Base-by-base conservation (phyloP, 2,888 invertebrate species). In the Carcina quercana region DNA sequence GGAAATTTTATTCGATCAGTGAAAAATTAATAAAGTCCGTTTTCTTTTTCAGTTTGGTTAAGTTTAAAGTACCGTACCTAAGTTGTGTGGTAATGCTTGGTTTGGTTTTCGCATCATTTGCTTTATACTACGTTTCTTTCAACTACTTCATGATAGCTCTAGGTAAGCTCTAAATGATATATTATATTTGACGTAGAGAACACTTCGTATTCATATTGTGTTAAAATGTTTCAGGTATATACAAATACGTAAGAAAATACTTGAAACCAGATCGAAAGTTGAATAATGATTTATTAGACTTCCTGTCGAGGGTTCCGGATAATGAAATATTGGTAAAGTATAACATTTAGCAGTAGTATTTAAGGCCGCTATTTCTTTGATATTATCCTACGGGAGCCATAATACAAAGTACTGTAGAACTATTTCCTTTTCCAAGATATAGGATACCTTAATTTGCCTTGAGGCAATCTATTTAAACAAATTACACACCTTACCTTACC, bases 211-310 rank as follows among this genome's bases (percentile, higher is more conserved):
- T 15, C 12, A 14, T 13, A 19, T 19, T 20, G 7, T 22, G 15
- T 22, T 25, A 25, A n/a, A 13, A 12, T 19, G 29, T 68, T 64
- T 30, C 46, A 82, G 82, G 79, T 17, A 43, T 70, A 25, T 76
- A 69, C 40, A 83, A 82, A 52, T 83, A 68, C 42, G 52, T 49
- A 19, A 68, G 82, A 43, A 82, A 78, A 48, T 65, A 59, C 33
- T 40, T 76, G 20, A 57, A 79, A 39, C 78, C 82, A 30, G 50
- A 59, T 10, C 63, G 78, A 50, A 51, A 56, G 28, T 50, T 58
- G 28, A 82, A 83, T 37, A 80, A 82, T 38, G 82, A 80, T 48
- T 38, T 83, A 36, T 46, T 78, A 28, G 80, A 83, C 37, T 83
- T 78, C 37, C 45, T 83, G 29, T 71, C 78, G 13, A 64, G 75